Percentiles rank a stretch among this genome's conserved stretches.
phyloP scores from a whole-genome alignment of 2,113 vertebrate species.

The Sinosuthora webbiana region DNA sequence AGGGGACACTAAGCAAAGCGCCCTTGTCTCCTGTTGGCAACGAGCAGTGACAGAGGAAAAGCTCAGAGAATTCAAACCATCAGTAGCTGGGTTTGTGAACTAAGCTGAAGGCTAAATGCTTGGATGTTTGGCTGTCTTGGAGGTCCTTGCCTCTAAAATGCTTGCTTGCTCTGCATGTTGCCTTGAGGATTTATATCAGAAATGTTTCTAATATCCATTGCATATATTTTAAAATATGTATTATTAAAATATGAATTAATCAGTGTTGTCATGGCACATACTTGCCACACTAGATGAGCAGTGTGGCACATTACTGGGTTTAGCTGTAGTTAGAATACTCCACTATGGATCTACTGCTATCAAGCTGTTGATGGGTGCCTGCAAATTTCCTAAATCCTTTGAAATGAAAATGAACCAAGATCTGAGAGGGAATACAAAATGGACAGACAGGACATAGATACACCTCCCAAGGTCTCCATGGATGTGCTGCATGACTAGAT shows the following conservation, averaged over 20 bases:
- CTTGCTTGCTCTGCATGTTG: background rate
- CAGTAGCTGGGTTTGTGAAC: background rate
- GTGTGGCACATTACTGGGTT: background rate
- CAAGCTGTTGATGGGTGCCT: background rate
- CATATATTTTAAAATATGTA: background rate
- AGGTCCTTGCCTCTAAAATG: background rate
- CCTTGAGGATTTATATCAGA: background rate
- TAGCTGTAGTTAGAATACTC: background rate
- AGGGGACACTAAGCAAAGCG: background rate
- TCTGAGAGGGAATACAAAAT: background rate
- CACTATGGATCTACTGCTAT: background rate
- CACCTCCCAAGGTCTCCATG: background rate
- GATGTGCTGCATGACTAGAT: background rate
- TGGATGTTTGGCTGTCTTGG: background rate
- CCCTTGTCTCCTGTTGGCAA: background rate
- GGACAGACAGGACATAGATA: background rate
- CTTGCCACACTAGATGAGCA: background rate
- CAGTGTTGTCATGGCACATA: too few relatives aligned
- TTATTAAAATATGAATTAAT: background rate
- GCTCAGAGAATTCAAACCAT: background rate
- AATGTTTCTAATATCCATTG: background rate
- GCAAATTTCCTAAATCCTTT: background rate
- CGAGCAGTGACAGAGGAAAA: background rate
- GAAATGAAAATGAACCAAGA: background rate
- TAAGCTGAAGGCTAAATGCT: background rate